These are phyloP conservation scores for Climacteris rufus DNA, from an alignment of 2,113 vertebrate genomes.

Conservation along the genomic window DNA sequence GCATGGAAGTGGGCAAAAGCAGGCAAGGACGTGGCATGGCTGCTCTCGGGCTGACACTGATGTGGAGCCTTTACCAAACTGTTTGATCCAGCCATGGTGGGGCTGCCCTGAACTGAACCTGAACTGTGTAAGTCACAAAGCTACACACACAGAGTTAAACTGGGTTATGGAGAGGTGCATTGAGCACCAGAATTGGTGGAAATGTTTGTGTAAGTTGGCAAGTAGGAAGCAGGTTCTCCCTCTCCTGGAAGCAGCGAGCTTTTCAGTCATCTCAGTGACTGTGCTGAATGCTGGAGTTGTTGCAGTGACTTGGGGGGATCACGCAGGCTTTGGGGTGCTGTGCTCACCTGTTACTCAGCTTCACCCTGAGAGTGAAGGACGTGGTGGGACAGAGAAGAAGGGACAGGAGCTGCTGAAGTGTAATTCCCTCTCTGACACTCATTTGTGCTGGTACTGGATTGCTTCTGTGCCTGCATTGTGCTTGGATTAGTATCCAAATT, in stretches of 20 bases:
- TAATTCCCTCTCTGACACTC: neutral
- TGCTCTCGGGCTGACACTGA: rapidly evolving
- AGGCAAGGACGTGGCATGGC: neutral
- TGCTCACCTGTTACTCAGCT: neutral
- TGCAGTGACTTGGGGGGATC: neutral
- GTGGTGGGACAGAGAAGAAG: neutral
- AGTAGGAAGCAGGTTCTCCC: neutral
- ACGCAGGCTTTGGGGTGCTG: neutral
- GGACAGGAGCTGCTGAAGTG: neutral
- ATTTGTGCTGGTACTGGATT: rapidly evolving
- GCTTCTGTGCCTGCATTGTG: neutral
- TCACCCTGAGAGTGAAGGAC: neutral
- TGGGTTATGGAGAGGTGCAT: neutral
- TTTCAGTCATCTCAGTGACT: neutral
- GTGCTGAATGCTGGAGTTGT: neutral
- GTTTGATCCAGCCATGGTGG: neutral
- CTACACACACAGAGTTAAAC: neutral
- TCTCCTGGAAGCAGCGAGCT: neutral
- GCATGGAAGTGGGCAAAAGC: neutral
- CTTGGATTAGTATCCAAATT: neutral
- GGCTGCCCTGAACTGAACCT: neutral
- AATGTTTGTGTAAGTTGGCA: neutral
- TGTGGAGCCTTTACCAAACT: neutral
- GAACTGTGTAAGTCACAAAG: neutral
- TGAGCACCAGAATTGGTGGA: neutral